Base-by-base conservation (phyloP, 2,888 invertebrate genomes). In the Deilephila porcellus region DNA sequence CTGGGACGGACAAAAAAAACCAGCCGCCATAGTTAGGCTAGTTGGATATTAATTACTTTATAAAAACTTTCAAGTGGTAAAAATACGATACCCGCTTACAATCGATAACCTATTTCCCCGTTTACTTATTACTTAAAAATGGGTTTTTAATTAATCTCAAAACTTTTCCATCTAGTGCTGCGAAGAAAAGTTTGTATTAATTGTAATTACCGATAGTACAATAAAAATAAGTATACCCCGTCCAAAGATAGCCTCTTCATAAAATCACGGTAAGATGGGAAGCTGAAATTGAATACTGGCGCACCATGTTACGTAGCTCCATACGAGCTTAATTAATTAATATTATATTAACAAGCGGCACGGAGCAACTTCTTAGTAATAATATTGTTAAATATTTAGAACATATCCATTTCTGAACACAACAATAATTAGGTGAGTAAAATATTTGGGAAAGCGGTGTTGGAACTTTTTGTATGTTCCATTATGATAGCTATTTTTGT, bases 261-360 rank as follows among this genome's bases (percentile, higher is more conserved):
- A 67, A 73, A 34, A 67, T 53, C 32, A 37, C 75, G 78, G 83
- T 79, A 76, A 77, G 78, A 81, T 78, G 81, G 83, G 84, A 82
- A 81, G 74, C 75, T 77, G 77, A 79, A 83, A 81, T 82, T 78
- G 76, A 67, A 67, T 59, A 72, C 72, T 34, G 25, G 76, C 81
- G 78, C 73, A 73, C 79, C 73, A 17, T 17, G 64, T 52, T 64
- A 63, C 32, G 52, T 56, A 29, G 73, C 62, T 73, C 60, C 79
- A 80, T 86, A 85, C 85, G 82, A 84, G 86, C 87, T 89, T 90
- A 88, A 89, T 90, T 90, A 90, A 90, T 90, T 90, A 91, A 90
- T 88, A 89, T 86, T 85, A 83, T 85, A 85, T 87, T 88, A 90
- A 89, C 90, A 88, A 84, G 87, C 83, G 82, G 77, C 80, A 83